A percentile compares a stretch with the other conserved stretches of the same genome.
Evolutionary conservation across 2,888 invertebrate species (phyloP).

Genomic region (Pterostichus niger): DNA sequence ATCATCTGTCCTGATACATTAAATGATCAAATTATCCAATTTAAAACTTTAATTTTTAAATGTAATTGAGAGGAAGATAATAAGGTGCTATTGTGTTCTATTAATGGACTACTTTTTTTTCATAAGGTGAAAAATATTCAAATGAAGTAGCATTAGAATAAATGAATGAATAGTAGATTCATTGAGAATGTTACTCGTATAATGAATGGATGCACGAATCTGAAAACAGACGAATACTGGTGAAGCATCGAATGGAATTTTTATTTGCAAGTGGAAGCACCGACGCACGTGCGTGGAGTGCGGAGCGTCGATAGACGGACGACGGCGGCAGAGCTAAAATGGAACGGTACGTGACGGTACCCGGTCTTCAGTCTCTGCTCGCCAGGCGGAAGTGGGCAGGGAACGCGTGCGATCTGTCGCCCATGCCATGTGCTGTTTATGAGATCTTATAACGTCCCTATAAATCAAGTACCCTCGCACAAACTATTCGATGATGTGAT

Average conservation of each 20-base stretch:
- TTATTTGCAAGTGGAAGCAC: slow-evolving; percentile 42
- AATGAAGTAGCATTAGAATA: slow-evolving; percentile 18
- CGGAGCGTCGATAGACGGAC: neutral
- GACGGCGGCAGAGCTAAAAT: neutral
- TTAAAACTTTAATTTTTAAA: neutral
- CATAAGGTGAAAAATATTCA: slow-evolving; percentile 37
- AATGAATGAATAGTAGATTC: slow-evolving; percentile 58
- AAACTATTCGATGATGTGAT: slow-evolving; percentile 51
- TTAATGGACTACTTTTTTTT: neutral
- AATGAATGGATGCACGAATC: slow-evolving; percentile 7
- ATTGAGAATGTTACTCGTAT: slow-evolving; percentile 46
- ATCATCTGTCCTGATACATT: neutral
- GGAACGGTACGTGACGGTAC: slow-evolving; percentile 39
- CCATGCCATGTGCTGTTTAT: slow-evolving; percentile 78
- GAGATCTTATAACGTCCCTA: slow-evolving; percentile 79
- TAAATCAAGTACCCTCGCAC: slow-evolving; percentile 78
- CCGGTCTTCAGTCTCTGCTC: slow-evolving; percentile 13
- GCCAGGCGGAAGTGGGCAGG: slow-evolving; percentile 8
- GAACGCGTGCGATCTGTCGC: slow-evolving; percentile 53
- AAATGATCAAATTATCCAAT: neutral
- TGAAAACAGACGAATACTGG: slow-evolving; percentile 3
- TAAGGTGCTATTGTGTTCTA: neutral
- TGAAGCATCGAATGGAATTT: slow-evolving; percentile 54
- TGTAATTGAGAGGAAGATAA: neutral
- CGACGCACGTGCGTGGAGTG: slow-evolving; percentile 34